Base-by-base conservation (phyloP, 2,888 invertebrate genomes). In the Nudaria mundana region DNA sequence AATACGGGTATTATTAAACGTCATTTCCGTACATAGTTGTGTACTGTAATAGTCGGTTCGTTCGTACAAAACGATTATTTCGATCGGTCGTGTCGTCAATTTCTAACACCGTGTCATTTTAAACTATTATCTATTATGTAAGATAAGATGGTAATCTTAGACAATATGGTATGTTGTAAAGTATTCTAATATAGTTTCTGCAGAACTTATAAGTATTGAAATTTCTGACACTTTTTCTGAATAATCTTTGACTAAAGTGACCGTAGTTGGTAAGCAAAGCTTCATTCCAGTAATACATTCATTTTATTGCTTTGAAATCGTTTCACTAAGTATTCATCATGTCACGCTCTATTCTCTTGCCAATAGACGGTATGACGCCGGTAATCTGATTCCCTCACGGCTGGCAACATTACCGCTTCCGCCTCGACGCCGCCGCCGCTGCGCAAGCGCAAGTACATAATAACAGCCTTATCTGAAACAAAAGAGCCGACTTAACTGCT, bases 301-400 rank as follows among this genome's bases (percentile, higher is more conserved):
- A n/a, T n/a, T n/a, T n/a, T n/a, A n/a, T n/a, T n/a, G n/a, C n/a
- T n/a, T n/a, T n/a, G n/a, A n/a, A n/a, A n/a, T n/a, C n/a, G n/a
- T n/a, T n/a, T n/a, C n/a, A n/a, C n/a, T n/a, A n/a, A 39, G 62
- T 60, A 65, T 48, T 49, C 51, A 46, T 51, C 50, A 56, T 56
- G 77, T 71, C 75, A 71, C 55, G 55, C 52, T 60, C 67, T 59
- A 75, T 78, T 76, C 72, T 73, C 60, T 40, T 66, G 71, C 71
- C 75, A 76, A 73, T 78, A 73, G 63, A 61, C 53, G 53, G 58
- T 69, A 70, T 71, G 75, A 76, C 71, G 67, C 63, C 66, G 71
- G 67, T 71, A 76, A 84, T 83, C 81, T 78, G 80, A 83, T 83
- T 71, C 76, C 74, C 76, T 82, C 73, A 68, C 71, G 76, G 74